A percentile compares a stretch with the other conserved stretches of the same genome.
Conservation (phyloP, 2,113 vertebrate species). For the Fulica atra region DNA sequence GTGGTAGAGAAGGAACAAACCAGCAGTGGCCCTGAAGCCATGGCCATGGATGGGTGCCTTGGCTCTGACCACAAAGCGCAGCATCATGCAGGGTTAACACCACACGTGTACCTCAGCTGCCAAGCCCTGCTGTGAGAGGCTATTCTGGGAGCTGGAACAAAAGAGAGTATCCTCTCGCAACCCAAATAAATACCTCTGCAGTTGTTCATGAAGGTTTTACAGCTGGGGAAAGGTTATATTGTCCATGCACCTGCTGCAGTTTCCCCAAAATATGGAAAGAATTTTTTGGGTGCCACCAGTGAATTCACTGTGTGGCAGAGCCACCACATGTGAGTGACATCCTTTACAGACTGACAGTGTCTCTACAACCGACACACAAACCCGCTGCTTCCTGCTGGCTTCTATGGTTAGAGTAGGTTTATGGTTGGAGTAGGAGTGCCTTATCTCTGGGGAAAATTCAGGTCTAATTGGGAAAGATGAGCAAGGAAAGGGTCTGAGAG, state of each 20-base stretch:
- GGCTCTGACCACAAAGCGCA: neutral
- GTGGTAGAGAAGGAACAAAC: neutral
- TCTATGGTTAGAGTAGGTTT: neutral
- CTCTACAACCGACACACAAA: neutral
- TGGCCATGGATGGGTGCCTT: neutral
- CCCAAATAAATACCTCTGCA: neutral
- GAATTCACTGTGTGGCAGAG: neutral
- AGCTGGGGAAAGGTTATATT: constrained; percentile 18
- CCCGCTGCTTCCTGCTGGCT: neutral
- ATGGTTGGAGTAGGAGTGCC: neutral
- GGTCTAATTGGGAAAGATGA: neutral
- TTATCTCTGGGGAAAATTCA: neutral
- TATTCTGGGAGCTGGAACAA: constrained; percentile 54
- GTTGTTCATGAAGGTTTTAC: constrained; percentile 1
- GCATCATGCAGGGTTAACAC: neutral
- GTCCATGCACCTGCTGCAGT: neutral
- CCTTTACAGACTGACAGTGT: neutral
- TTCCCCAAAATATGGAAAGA: neutral
- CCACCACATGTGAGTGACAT: neutral
- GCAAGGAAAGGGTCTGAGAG: neutral
- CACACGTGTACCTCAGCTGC: neutral
- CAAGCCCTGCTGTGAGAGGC: neutral
- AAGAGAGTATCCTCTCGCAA: neutral
- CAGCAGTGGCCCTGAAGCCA: neutral
- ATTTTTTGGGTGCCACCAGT: neutral